Evolutionary conservation across 2,888 invertebrate genomes (phyloP).

Genomic region (Tachina grossa): DNA sequence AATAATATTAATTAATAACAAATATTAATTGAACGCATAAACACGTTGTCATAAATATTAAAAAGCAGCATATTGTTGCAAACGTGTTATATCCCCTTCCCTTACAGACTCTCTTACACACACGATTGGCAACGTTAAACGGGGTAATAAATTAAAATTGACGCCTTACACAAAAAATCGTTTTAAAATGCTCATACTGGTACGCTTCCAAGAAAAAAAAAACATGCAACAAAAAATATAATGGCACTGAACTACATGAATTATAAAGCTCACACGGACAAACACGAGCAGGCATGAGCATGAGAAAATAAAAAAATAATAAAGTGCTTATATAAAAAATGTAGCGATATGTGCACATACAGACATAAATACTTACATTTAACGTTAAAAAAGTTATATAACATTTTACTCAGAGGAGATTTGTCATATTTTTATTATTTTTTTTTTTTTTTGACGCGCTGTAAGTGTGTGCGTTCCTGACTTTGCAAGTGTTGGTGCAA

Average conservation of each 20-base stretch:
- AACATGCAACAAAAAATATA: neutral
- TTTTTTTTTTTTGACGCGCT: neutral
- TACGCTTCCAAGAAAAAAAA: neutral
- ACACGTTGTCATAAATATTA: conserved; percentile 55
- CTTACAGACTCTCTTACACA: neutral
- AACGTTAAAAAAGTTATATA: conserved; percentile 2
- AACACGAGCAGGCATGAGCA: neutral
- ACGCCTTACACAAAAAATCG: conserved; percentile 69
- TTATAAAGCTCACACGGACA: neutral
- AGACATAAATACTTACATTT: neutral
- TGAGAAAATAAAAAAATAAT: conserved; percentile 16
- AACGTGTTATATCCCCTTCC: neutral
- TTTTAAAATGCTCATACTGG: conserved; percentile 51
- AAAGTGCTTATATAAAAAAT: neutral
- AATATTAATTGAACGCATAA: conserved; percentile 23
- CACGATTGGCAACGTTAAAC: conserved; percentile 35
- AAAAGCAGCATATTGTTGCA: conserved; percentile 55
- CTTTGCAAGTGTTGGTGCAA: neutral
- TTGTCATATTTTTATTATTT: conserved; percentile 65
- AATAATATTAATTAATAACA: conserved; percentile 47
- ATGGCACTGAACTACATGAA: conserved; percentile 5
- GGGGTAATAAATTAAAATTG: conserved; percentile 73
- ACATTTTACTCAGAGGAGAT: conserved; percentile 42
- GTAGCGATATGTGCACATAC: neutral
- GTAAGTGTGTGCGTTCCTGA: neutral